Evolutionary conservation across 1,140 invertebrate genomes (phyloP), one percentile per base, ranked within the genome.

Genomic region (Heliconius hewitsoni): DNA sequence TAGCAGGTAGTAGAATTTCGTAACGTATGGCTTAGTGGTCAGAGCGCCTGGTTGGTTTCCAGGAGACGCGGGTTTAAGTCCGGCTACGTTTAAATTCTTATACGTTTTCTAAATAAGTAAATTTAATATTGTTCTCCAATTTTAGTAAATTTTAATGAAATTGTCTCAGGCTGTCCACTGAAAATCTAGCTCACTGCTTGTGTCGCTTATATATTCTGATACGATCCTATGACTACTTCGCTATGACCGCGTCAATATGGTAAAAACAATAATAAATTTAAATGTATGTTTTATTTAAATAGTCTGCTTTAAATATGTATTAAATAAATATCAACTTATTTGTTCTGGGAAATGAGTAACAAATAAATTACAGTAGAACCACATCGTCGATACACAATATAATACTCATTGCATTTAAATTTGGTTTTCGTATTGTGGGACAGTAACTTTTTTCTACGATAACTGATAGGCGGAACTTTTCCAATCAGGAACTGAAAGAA

Each of bases 401-500:
- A 66, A 16, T 66, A 30, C 9, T 5, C 60, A 66, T 30, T 66
- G 23, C 60, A 79, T 79, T 79, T 34, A 74, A 78, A 78, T 78
- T 66, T 50, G 34, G 34, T 27, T 37, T 57, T 50, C 78, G 74
- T 46, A 82, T 80, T 77, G 71, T 82, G 57, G 66, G 30, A 76
- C 73, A 23, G 78, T 73, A 75, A 74, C 73, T 81, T 83, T 86
- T 87, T 87, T 86, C 79, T 83, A 85, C 85, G 85, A 84, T 86
- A 85, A 85, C 83, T 81, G 82, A 86, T 84, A 85, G 83, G 82
- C 83, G 74, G 82, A 89, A 89, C 86, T 89, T 89, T 89, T 89
- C 86, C 87, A 87, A 89, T 89, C 87, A 87, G 86, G 84, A 87
- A 83, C 83, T 82, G 84, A 81, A 77, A 82, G 83, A 82, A 85